Evolutionary conservation across 2,113 vertebrate species (phyloP).

Genomic region (Vulpes lagopus): DNA sequence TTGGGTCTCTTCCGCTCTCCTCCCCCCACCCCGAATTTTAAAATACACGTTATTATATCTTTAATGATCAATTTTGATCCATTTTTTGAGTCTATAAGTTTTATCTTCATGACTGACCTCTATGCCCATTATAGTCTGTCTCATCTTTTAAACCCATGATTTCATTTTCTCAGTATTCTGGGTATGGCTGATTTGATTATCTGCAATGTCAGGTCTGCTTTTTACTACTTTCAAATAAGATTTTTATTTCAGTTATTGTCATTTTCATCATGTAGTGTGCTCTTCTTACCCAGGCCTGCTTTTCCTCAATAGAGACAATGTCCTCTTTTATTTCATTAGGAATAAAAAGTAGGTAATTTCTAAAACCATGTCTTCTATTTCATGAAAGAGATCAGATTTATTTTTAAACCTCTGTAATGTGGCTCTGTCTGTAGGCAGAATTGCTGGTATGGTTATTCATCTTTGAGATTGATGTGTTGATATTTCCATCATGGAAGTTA

Average conservation of each 20-base stretch:
- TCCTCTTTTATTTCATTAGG: conserved; percentile 76
- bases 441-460: background rate
- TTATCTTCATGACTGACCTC: conserved; percentile 62
- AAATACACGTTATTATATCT: conserved; percentile 29
- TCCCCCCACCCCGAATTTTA: background rate
- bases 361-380: conserved; percentile 56
- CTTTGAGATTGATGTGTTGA: conserved; percentile 47
- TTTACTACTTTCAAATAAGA: conserved; percentile 77
- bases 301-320: conserved; percentile 70
- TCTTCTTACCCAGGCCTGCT: conserved; percentile 64
- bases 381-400: conserved; percentile 38
- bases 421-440: background rate
- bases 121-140: conserved; percentile 42
- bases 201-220: conserved; percentile 70
- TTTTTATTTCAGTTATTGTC: conserved; percentile 79
- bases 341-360: conserved; percentile 67
- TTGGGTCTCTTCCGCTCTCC: background rate
- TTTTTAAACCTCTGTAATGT: background rate
- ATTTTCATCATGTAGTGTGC: conserved; percentile 76
- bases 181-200: conserved; percentile 75
- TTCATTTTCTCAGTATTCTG: conserved; percentile 79
- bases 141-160: conserved; percentile 74
- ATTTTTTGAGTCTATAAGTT: conserved; percentile 57
- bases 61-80: conserved; percentile 43
- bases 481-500: conserved; percentile 56